Evolutionary conservation across 2,888 invertebrate genomes (phyloP), one percentile per base, ranked within the genome.

Genomic region (Polydrusus tereticollis): DNA sequence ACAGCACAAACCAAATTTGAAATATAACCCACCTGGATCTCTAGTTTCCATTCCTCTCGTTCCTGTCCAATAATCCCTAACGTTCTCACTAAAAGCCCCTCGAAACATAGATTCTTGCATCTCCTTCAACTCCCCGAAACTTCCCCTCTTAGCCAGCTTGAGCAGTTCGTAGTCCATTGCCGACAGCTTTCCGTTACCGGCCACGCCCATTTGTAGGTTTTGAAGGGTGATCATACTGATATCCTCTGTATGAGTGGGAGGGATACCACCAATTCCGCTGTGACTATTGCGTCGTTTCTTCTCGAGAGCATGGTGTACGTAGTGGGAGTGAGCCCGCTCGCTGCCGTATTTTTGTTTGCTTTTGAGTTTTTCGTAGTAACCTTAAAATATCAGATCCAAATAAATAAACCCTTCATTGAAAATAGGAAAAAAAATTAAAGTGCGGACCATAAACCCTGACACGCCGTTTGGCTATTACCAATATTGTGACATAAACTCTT

Each of bases 161-260:
- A 93, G 90, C 70, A 93, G 86, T 80, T 94, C 94, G 82, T 93
- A 93, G 86, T 94, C 93, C 33, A 93, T 85, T 81, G 73, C 75
- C 18, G 75, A 71, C 26, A 75, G 23, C n/a, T 74, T 75, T 47
- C 74, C 65, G 21, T 73, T 60, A 43, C 57, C 65, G 36, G 65
- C 29, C n/a, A 64, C n/a, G 7, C 60, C 57, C 52, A 72, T 66
- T 38, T 72, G 70, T 1, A 73, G 6, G 41, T 72, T 66, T 47
- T 75, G 60, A n/a, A 67, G 12, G 12, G 74, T 41, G 1, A 72
- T 23, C 29, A 72, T 52, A 43, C 57, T 68, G n/a, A 71, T 64
- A 21, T 71, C 69, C 10, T 66, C 50, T 26, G 50, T 4, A 1
- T 21, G 14, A 4, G 26, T 16, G 29, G 23, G 12, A 6, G 52